phyloP scores from a whole-genome alignment of 1,140 invertebrate genomes.

The Nymphalis io region DNA sequence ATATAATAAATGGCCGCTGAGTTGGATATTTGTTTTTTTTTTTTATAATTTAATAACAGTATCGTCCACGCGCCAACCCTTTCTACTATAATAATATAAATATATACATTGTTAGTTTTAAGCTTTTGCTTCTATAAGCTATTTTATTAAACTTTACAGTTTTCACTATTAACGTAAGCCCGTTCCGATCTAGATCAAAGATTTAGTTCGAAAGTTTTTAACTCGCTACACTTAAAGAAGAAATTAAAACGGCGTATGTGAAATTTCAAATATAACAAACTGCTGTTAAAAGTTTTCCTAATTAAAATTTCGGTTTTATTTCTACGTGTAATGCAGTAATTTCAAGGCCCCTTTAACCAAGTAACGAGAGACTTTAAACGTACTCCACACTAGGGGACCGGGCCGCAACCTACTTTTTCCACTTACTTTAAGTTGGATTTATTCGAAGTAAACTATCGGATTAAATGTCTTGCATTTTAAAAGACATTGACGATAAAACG shows the following conservation, averaged over 20 bases:
- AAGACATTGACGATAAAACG: neutral
- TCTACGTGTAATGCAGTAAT: slow-evolving; percentile 15
- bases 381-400: slow-evolving; percentile 12
- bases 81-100: no score
- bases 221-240: neutral
- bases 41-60: no score
- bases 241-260: neutral
- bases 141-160: neutral
- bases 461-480: neutral
- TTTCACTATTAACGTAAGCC: neutral
- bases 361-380: slow-evolving; percentile 15
- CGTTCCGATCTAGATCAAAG: neutral
- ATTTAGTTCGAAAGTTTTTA: neutral
- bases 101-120: no score
- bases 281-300: slow-evolving; percentile 1
- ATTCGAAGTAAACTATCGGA: neutral
- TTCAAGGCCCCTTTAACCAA: neutral
- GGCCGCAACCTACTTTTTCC: slow-evolving; percentile 11
- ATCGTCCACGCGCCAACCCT: no score
- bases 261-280: neutral
- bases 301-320: slow-evolving; percentile 7
- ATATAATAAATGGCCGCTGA: no score
- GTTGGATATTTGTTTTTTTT: no score
- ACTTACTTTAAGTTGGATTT: slow-evolving; percentile 17
- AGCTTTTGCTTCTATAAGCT: no score